Evolutionary conservation across 2,113 vertebrate species (phyloP).

Genomic region (Hippocampus mohnikei): DNA sequence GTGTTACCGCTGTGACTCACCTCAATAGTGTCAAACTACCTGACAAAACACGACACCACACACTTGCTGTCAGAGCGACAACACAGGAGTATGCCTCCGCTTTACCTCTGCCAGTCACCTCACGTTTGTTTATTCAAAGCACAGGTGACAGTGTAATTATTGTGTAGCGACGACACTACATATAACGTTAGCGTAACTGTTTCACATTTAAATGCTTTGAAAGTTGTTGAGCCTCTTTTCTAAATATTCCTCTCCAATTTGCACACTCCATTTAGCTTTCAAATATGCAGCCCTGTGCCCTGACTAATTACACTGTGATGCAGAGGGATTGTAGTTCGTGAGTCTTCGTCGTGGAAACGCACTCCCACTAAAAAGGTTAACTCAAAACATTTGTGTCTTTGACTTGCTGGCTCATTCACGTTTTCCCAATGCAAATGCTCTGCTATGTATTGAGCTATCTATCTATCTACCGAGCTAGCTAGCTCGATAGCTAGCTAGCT

Average conservation of each 20-base stretch:
- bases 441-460: no score
- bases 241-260: conserved; percentile 1
- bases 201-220: neutral
- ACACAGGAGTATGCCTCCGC: neutral
- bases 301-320: neutral
- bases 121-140: conserved; percentile 7
- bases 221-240: neutral
- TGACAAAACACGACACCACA: conserved; percentile 8
- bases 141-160: neutral
- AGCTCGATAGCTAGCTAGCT: no score
- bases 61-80: neutral
- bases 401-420: neutral
- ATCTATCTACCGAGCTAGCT: neutral
- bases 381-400: neutral
- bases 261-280: neutral
- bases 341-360: neutral
- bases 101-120: conserved; percentile 24
- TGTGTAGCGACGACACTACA: neutral
- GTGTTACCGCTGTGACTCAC: conserved; percentile 41
- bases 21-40: conserved; percentile 39
- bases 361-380: neutral
- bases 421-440: no score
- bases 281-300: neutral
- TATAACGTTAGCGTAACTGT: neutral
- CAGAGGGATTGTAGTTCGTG: neutral